A percentile compares a stretch with the other conserved stretches of the same genome.
Conservation (phyloP, 2,797 vertebrate species). For the Pampus argenteus region DNA sequence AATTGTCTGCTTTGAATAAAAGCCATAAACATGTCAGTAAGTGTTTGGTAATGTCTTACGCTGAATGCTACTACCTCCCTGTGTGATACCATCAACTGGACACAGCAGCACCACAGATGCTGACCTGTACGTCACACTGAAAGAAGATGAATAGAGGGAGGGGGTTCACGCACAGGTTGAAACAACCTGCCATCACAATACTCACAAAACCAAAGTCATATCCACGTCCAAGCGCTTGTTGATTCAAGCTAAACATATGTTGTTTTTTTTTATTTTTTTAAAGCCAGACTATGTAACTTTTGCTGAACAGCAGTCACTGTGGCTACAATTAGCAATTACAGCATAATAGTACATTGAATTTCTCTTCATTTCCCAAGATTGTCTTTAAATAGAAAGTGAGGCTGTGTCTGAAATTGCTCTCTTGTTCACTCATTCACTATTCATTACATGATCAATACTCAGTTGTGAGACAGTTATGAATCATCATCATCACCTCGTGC, state of each 20-base stretch:
- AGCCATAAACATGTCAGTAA: conserved; percentile 63
- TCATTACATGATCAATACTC: not conserved
- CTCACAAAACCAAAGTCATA: not conserved
- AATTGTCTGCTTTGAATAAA: conserved; percentile 60
- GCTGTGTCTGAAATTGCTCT: not conserved
- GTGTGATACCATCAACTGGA: conserved; percentile 36
- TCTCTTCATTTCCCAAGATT: too few species aligned
- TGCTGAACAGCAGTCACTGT: too few species aligned
- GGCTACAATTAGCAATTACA: too few species aligned
- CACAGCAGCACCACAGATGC: conserved; percentile 25
- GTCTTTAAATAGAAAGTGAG: not conserved
- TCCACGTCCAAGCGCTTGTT: not conserved
- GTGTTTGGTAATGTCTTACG: conserved; percentile 21
- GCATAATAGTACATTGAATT: too few species aligned
- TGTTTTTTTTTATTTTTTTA: too few species aligned
- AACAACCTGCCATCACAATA: conserved; percentile 11
- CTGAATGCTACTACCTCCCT: conserved; percentile 18
- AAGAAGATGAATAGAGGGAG: conserved; percentile 23
- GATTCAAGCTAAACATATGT: too few species aligned
- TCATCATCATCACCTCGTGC: not conserved
- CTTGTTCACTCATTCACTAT: not conserved
- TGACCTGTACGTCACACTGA: conserved; percentile 14
- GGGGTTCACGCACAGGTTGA: conserved; percentile 37
- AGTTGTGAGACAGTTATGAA: not conserved
- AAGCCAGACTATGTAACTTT: not conserved